phyloP scores from a whole-genome alignment of 2,797 vertebrate genomes.

The Diglossa cyanea region DNA sequence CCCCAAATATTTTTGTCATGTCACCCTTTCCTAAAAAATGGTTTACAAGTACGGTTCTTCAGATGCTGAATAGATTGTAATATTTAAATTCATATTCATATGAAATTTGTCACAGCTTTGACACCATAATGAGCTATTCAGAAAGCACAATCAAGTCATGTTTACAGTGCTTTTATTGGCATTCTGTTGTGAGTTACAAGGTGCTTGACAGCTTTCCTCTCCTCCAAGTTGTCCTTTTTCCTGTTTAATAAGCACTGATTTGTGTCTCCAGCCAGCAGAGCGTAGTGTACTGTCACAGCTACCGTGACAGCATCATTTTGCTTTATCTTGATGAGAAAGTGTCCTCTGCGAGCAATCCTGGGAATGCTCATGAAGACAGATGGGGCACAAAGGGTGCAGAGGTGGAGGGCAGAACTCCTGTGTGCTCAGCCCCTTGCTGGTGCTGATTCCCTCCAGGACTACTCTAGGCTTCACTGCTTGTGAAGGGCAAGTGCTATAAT shows the following conservation, averaged over 20 bases:
- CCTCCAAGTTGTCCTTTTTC: neutral
- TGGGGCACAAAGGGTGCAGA: neutral
- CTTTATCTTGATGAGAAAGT: neutral
- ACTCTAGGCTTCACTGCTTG: neutral
- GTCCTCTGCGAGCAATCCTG: neutral
- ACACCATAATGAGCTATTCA: neutral
- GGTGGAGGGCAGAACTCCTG: neutral
- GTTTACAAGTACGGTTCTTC: neutral
- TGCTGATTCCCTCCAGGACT: neutral
- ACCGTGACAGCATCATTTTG: neutral
- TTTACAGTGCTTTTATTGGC: slow-evolving; percentile 32
- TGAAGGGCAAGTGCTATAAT: neutral
- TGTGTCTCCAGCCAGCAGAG: neutral
- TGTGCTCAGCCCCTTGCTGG: neutral
- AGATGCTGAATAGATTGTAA: neutral
- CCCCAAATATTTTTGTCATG: neutral
- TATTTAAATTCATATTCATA: neutral
- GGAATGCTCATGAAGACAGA: neutral
- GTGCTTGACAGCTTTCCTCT: slow-evolving; percentile 14
- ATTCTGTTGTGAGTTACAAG: neutral
- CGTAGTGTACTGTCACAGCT: neutral
- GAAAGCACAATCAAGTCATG: neutral
- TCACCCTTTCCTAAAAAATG: neutral
- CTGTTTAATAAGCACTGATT: slow-evolving; percentile 27
- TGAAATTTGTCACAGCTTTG: neutral